A percentile compares a stretch with the other conserved stretches of the same genome.
These are phyloP conservation scores for Drosophila arizonae DNA, from an alignment of 1,140 invertebrate species.

Conservation along the genomic window DNA sequence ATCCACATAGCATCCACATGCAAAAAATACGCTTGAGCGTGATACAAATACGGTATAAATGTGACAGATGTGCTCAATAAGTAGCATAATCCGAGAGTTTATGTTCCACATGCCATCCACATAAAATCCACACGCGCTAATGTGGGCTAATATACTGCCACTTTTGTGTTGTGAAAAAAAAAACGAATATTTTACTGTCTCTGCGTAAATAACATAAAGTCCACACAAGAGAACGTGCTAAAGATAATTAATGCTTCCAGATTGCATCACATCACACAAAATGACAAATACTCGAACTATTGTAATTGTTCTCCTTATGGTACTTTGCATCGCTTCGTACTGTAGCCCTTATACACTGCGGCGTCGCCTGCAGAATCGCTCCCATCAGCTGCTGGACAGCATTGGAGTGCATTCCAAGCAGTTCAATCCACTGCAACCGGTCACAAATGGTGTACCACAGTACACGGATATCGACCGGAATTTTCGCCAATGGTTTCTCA, in stretches of 20 bases:
- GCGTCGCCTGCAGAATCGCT: constrained; percentile 48
- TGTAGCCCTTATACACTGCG: constrained; percentile 6
- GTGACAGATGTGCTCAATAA: not conserved
- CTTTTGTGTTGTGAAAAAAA: no score
- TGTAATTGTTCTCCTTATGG: constrained; percentile 5
- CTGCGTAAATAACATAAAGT: not conserved
- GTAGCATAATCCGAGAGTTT: not conserved
- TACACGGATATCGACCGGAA: constrained; percentile 58
- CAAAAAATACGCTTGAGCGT: no score
- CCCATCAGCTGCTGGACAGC: constrained; percentile 51
- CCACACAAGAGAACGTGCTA: not conserved
- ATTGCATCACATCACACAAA: not conserved
- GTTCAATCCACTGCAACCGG: constrained; percentile 29
- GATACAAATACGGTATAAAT: no score
- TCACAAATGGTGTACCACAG: constrained; percentile 39
- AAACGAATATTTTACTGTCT: no score
- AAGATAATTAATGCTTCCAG: not conserved
- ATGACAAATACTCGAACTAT: constrained; percentile 3
- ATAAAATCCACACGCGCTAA: no score
- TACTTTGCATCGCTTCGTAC: not conserved
- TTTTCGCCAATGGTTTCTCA: constrained; percentile 43
- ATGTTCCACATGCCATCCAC: not conserved
- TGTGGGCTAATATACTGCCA: no score
- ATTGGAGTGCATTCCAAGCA: constrained; percentile 40
- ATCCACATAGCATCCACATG: no score